phyloP scores from a whole-genome alignment of 2,888 invertebrate genomes.

The Apomyelois bistriatella region DNA sequence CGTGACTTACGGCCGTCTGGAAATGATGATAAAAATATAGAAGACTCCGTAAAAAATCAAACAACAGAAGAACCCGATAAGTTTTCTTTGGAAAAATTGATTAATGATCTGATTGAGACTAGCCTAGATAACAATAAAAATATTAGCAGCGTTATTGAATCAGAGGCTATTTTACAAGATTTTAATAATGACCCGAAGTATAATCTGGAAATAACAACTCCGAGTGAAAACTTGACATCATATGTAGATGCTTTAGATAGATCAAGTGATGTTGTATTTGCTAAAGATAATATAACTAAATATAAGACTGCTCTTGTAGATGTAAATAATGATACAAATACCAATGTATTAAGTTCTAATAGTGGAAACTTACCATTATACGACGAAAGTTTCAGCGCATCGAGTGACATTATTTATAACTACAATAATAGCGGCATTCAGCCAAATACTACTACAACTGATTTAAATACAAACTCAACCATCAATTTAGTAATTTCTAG shows the following conservation, averaged over 20 bases:
- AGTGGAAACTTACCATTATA: too few species aligned
- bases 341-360: background rate
- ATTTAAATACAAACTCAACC: background rate
- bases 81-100: conserved; percentile 50
- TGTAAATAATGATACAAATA: background rate
- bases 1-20: conserved; percentile 39
- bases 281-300: too few species aligned
- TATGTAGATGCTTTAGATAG: background rate
- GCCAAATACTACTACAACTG: conserved; percentile 4
- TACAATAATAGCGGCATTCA: too few species aligned
- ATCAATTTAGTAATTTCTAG: too few species aligned
- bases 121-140: conserved; percentile 35
- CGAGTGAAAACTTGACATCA: background rate
- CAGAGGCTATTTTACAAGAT: conserved; percentile 5
- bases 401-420: too few species aligned
- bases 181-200: background rate
- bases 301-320: background rate
- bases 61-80: conserved; percentile 25
- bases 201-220: background rate
- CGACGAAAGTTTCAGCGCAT: too few species aligned
- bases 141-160: conserved; percentile 16
- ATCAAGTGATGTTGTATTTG: background rate
- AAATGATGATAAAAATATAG: conserved; percentile 29
- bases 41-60: conserved; percentile 34
- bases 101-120: conserved; percentile 50